These are phyloP conservation scores for Allophyes oxyacanthae DNA, from an alignment of 2,888 invertebrate species.

Conservation along the genomic window DNA sequence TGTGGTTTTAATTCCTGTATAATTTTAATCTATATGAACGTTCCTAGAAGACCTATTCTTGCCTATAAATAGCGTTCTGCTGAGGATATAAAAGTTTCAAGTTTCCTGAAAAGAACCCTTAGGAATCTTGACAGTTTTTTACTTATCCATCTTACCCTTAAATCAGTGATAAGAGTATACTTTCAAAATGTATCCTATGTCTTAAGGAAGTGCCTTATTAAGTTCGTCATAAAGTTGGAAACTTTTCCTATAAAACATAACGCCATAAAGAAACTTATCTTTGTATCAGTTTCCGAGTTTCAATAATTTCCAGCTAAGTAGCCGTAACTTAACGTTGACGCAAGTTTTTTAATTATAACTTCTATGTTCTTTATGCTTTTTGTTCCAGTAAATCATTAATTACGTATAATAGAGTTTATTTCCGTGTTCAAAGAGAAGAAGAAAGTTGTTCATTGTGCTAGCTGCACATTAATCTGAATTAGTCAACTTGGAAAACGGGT, in stretches of 20 bases:
- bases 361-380: conserved; percentile 29
- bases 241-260: conserved; percentile 41
- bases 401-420: conserved; percentile 2
- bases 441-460: neutral
- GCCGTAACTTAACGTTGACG: conserved; percentile 47
- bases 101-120: too few relatives aligned
- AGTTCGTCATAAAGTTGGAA: conserved; percentile 23
- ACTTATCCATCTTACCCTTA: too few relatives aligned
- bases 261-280: conserved; percentile 11
- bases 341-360: conserved; percentile 64
- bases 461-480: too few relatives aligned
- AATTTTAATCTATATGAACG: too few relatives aligned
- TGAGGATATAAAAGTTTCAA: too few relatives aligned
- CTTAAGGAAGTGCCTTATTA: conserved; percentile 3
- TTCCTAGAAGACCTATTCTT: too few relatives aligned
- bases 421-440: neutral
- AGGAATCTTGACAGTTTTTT: too few relatives aligned
- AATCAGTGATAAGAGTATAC: too few relatives aligned
- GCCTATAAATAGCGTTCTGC: too few relatives aligned
- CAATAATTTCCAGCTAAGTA: conserved; percentile 57
- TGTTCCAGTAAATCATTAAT: conserved; percentile 16
- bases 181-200: too few relatives aligned
- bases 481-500: too few relatives aligned
- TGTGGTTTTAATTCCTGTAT: too few relatives aligned
- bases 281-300: conserved; percentile 30